A percentile compares a stretch with the other conserved stretches of the same genome.
Conservation (phyloP, 2,113 vertebrate genomes). For the Rhea americana region DNA sequence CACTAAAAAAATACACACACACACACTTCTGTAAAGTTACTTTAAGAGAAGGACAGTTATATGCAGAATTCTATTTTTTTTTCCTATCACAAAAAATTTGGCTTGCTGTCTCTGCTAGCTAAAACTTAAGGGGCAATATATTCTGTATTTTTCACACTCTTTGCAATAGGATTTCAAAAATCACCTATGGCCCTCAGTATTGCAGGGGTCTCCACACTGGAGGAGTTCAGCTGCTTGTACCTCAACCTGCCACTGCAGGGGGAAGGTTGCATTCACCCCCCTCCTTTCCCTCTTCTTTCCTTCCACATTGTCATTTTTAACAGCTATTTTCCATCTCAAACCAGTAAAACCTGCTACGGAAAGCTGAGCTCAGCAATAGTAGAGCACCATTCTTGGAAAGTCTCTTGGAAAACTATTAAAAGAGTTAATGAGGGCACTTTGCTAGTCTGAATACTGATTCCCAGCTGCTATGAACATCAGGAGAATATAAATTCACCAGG, state of each 20-base stretch:
- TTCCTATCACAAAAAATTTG: not conserved
- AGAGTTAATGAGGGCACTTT: not conserved
- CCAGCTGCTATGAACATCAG: fast-evolving
- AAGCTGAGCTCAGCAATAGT: not conserved
- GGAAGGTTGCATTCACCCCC: no score
- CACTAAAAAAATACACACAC: not conserved
- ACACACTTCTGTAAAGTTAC: not conserved
- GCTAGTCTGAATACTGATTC: fast-evolving
- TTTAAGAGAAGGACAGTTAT: not conserved
- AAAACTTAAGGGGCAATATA: not conserved
- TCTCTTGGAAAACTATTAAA: not conserved
- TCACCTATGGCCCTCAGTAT: not conserved
- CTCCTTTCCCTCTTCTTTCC: not conserved
- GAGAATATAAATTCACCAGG: fast-evolving
- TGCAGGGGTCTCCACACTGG: not conserved
- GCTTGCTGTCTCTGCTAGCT: not conserved
- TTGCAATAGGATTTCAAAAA: not conserved
- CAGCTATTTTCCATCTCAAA: not conserved
- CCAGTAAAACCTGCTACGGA: not conserved
- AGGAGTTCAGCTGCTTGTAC: not conserved
- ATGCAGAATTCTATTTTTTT: not conserved
- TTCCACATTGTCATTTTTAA: not conserved
- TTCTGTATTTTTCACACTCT: not conserved
- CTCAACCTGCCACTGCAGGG: not conserved
- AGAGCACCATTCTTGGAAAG: not conserved